Conservation (phyloP, 2,113 vertebrate species). For the Heptranchias perlo region DNA sequence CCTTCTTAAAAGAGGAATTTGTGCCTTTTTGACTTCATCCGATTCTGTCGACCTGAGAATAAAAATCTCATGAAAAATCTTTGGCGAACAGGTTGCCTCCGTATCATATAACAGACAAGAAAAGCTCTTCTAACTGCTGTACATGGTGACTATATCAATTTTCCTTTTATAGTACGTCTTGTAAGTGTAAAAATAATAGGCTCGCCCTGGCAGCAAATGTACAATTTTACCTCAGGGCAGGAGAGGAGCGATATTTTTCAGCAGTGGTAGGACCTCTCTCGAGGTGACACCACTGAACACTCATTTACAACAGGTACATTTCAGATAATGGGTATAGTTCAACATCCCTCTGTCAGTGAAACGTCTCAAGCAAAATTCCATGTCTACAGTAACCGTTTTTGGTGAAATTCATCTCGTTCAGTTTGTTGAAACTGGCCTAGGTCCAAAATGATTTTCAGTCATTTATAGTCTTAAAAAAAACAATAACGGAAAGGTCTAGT, state of each 20-base stretch:
- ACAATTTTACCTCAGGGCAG: slow-evolving; percentile 50
- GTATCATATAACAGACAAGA: not conserved
- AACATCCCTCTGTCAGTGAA: not conserved
- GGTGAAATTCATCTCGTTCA: slow-evolving; percentile 43
- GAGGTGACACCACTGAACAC: not conserved
- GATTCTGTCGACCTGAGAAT: not conserved
- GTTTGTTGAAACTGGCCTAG: slow-evolving; percentile 47
- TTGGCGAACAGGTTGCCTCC: not conserved
- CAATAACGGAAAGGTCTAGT: not conserved
- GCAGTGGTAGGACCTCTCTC: not conserved
- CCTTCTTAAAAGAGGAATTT: not conserved
- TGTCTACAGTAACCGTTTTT: slow-evolving; percentile 42
- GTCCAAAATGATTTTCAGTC: slow-evolving; percentile 53
- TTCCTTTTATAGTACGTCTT: not conserved
- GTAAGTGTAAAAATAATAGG: not conserved
- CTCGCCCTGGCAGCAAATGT: slow-evolving; percentile 49
- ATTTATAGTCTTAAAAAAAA: slow-evolving; percentile 43
- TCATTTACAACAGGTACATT: slow-evolving; percentile 20
- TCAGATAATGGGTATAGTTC: slow-evolving; percentile 13
- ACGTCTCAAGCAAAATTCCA: not conserved
- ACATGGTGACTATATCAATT: not conserved
- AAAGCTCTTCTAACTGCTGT: not conserved
- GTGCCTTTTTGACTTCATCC: not conserved
- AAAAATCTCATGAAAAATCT: not conserved
- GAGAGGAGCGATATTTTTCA: not conserved